Percentiles rank a stretch among this genome's conserved stretches.
These are phyloP conservation scores for Drosophila mettleri DNA, from an alignment of 2,888 invertebrate species.

Conservation along the genomic window DNA sequence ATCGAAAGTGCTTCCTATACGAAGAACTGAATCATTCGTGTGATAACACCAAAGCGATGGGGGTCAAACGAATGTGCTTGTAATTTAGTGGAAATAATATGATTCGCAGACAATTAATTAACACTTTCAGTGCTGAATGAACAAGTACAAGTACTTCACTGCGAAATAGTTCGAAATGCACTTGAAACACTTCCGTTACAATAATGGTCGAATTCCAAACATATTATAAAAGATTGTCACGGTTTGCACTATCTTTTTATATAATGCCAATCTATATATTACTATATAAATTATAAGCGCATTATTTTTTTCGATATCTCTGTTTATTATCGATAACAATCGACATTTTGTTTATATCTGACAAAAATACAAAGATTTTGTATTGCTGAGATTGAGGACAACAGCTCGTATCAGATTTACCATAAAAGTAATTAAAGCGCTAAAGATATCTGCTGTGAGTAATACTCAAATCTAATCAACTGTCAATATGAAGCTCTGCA, in stretches of 20 bases:
- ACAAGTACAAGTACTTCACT: background rate
- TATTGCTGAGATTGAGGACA: background rate
- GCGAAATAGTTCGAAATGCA: background rate
- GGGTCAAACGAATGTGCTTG: background rate
- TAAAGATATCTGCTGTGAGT: background rate
- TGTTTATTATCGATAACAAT: too few species aligned
- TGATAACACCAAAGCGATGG: background rate
- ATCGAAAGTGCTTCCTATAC: constrained; percentile 25
- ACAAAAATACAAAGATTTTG: background rate
- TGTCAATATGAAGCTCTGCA: too few species aligned
- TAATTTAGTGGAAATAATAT: background rate
- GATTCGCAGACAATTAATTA: background rate
- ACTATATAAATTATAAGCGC: too few species aligned
- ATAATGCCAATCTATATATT: too few species aligned
- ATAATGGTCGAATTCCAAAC: background rate
- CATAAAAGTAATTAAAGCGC: background rate
- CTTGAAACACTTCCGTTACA: background rate
- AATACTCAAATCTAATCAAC: too few species aligned
- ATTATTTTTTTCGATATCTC: too few species aligned
- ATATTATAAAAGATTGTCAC: background rate
- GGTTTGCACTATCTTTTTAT: too few species aligned
- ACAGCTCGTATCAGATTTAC: background rate
- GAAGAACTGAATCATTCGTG: constrained; percentile 24
- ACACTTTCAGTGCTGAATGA: background rate
- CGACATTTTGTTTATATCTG: too few species aligned